Evolutionary conservation across 2,888 invertebrate genomes (phyloP), one percentile per base, ranked within the genome.

Genomic region (Drosophila limbata): DNA sequence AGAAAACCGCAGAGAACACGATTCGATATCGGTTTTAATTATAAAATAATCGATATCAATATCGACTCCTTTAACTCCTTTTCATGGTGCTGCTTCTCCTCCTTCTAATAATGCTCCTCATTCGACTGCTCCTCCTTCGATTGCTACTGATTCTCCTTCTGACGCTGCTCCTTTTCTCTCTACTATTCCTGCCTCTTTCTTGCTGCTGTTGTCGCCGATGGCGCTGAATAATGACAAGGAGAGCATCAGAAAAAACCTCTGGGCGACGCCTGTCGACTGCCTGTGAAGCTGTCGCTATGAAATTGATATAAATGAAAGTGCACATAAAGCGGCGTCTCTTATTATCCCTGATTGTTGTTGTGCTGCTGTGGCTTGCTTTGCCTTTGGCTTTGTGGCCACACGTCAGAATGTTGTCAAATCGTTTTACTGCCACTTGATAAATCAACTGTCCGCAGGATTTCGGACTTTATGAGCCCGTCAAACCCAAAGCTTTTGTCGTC

Each of bases 221-320:
- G 60, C 57, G 57, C 71, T 85, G 73, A 71, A 72, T 84, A 83
- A 83, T 85, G 84, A 73, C 15, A 35, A 39, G 31, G 21, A 19
- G 9, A 28, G 25, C 39, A 19, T 51, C 39, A 19, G 25, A 13
- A 35, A 13, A 13, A 35, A 35, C 11, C 37, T 37, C n/a, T 37
- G 21, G 72, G 31, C 44, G 37, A 39, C 40, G 21, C 21, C 21
- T 21, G 21, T 1, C 5, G 28, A 28, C 28, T 52, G 57, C 40
- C 40, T 39, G 47, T 8, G 45, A 65, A 52, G 62, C 51, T 67
- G 66, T 67, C 70, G 48, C 59, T 47, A 53, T 33, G 82, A 75
- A 89, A 89, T 87, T 89, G 89, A 84, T 84, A 84, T 89, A 81
- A 84, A 89, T 84, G 88, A 51, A 84, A 71, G 74, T 69, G 79